Percentiles rank a stretch among this genome's conserved stretches.
Conservation (phyloP, 2,888 invertebrate genomes). For the Melinopterus prodromus region DNA sequence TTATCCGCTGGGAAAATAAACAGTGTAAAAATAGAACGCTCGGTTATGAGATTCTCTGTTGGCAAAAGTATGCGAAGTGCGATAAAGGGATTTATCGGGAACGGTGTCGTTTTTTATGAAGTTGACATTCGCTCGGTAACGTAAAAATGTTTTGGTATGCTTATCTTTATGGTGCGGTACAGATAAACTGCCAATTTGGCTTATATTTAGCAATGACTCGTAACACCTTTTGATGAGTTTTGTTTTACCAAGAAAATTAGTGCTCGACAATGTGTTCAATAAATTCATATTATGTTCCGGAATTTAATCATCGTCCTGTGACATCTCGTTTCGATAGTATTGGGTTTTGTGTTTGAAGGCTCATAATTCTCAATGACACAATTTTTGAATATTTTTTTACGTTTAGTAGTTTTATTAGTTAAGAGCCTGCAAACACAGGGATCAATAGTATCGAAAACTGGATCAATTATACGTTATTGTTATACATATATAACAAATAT, state of each 20-base stretch:
- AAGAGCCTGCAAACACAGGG: too few species aligned
- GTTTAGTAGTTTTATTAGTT: too few species aligned
- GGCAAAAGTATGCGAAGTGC: not conserved
- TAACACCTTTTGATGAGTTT: not conserved
- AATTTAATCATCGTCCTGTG: too few species aligned
- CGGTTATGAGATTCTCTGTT: not conserved
- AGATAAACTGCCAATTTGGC: not conserved
- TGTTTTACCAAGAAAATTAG: not conserved
- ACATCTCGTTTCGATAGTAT: too few species aligned
- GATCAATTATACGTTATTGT: too few species aligned
- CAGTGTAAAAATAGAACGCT: not conserved
- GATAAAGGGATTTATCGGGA: not conserved
- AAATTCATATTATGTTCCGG: too few species aligned
- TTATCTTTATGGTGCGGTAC: not conserved
- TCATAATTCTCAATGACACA: too few species aligned
- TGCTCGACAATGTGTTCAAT: too few species aligned
- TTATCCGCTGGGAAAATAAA: not conserved
- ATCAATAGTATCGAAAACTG: too few species aligned
- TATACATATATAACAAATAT: too few species aligned
- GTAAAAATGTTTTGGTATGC: not conserved
- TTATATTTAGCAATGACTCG: not conserved
- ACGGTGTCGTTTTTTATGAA: not conserved
- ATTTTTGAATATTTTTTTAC: too few species aligned
- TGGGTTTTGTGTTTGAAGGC: too few species aligned
- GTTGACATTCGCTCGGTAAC: not conserved